A percentile compares a stretch with the other conserved stretches of the same genome.
These are phyloP conservation scores for Liasis olivaceus DNA, from an alignment of 2,797 vertebrate genomes.

Conservation along the genomic window DNA sequence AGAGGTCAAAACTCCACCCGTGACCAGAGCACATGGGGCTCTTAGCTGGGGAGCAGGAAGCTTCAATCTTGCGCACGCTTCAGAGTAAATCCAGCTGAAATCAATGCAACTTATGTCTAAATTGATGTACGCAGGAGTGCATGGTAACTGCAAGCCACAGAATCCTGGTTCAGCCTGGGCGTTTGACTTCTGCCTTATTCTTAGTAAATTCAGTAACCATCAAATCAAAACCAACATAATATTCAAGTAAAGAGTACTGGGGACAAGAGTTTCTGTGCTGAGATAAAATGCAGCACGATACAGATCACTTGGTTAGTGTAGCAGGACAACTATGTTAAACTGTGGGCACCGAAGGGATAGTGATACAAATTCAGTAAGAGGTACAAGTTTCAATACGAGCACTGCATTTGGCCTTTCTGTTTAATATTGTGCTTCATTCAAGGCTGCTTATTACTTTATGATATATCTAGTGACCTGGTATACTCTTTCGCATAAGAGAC, in stretches of 20 bases:
- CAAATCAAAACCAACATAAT: background rate
- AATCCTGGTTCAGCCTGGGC: background rate
- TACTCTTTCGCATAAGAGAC: background rate
- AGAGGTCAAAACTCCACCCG: background rate
- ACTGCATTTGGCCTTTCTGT: constrained; percentile 57
- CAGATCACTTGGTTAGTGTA: constrained; percentile 45
- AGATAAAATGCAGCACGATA: constrained; percentile 29
- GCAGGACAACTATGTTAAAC: constrained; percentile 47
- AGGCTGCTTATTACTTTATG: constrained; percentile 51
- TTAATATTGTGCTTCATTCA: constrained; percentile 50
- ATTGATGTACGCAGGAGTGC: background rate
- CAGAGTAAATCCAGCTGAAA: background rate
- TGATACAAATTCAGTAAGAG: constrained; percentile 58
- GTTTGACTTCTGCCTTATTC: background rate
- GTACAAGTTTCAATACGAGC: constrained; percentile 68
- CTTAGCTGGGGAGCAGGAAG: background rate
- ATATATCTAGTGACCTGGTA: constrained; percentile 39
- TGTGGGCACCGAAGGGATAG: constrained; percentile 51
- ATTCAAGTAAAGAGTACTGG: background rate
- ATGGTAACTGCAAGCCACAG: background rate
- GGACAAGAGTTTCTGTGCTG: background rate
- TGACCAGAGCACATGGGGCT: no score
- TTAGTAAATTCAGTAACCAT: background rate
- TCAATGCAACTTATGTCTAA: background rate
- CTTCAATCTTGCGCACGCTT: background rate